Percentiles rank a stretch among this genome's conserved stretches.
These are phyloP conservation scores for Thecocarcelia acutangulata DNA, from an alignment of 2,888 invertebrate species.

Conservation along the genomic window DNA sequence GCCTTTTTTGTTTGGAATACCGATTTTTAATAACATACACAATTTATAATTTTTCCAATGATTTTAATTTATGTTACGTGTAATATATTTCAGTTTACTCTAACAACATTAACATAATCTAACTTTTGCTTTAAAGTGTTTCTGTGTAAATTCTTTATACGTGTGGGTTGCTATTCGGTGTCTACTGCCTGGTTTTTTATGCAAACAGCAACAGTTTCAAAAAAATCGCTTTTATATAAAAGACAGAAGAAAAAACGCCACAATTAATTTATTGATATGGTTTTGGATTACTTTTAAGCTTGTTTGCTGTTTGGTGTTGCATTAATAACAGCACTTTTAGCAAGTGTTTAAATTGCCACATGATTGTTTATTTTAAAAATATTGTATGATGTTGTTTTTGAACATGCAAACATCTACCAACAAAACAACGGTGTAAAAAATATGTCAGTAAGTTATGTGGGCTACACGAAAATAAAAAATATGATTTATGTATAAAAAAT, in stretches of 20 bases:
- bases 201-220: not conserved
- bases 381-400: constrained; percentile 56
- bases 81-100: not conserved
- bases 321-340: constrained; percentile 65
- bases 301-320: constrained; percentile 52
- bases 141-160: constrained; percentile 51
- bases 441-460: too few relatives aligned
- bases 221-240: not conserved
- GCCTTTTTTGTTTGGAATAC: constrained; percentile 43
- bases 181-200: constrained; percentile 6
- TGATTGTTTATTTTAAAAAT: constrained; percentile 58
- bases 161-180: constrained; percentile 55
- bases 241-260: constrained; percentile 40
- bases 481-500: too few relatives aligned
- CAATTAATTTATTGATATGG: constrained; percentile 67
- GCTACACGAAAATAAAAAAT: too few relatives aligned
- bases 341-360: constrained; percentile 65
- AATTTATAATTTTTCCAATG: constrained; percentile 50
- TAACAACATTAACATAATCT: constrained; percentile 46
- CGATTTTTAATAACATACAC: constrained; percentile 25
- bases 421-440: not conserved
- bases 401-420: constrained; percentile 53
- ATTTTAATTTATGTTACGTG: constrained; percentile 46
- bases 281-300: constrained; percentile 17
- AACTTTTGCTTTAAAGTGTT: constrained; percentile 49